These are phyloP conservation scores for Neodiprion fabricii DNA, from an alignment of 1,140 invertebrate species.

Conservation along the genomic window DNA sequence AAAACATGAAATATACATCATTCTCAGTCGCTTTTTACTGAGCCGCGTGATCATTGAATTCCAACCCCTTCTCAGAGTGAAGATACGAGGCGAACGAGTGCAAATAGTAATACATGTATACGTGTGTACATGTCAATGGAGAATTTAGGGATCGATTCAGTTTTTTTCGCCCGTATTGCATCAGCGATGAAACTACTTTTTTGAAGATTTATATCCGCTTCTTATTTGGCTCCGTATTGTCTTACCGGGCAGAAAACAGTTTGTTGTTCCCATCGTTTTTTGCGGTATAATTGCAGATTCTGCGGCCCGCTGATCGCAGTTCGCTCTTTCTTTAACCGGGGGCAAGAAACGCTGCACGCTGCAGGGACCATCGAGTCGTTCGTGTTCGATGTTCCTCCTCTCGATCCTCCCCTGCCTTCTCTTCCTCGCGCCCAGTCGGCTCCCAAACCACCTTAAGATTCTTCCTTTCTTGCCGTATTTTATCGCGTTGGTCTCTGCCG, in stretches of 20 bases:
- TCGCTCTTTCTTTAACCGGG: slow-evolving; percentile 45
- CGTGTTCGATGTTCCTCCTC: not conserved
- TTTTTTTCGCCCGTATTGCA: not conserved
- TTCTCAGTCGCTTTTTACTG: not conserved
- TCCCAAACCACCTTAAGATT: not conserved
- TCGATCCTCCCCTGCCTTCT: not conserved
- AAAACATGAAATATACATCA: not conserved
- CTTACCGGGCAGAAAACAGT: slow-evolving; percentile 40
- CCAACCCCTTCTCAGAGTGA: not conserved
- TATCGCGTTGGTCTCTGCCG: slow-evolving; percentile 13
- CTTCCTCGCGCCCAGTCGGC: not conserved
- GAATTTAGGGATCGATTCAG: not conserved
- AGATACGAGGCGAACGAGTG: not conserved
- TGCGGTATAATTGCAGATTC: slow-evolving; percentile 50
- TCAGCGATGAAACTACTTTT: not conserved
- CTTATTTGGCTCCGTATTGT: slow-evolving; percentile 42
- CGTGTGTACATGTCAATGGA: not conserved
- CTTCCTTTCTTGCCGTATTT: slow-evolving; percentile 22
- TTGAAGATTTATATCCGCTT: slow-evolving; percentile 20
- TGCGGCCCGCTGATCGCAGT: slow-evolving; percentile 37
- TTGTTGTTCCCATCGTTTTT: slow-evolving; percentile 40
- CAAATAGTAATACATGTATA: too few species aligned
- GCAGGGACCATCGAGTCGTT: not conserved
- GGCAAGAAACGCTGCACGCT: not conserved
- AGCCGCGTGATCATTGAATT: too few species aligned